These are phyloP conservation scores for Penaeus japonicus DNA, from an alignment of 1,140 invertebrate species.

Conservation along the genomic window DNA sequence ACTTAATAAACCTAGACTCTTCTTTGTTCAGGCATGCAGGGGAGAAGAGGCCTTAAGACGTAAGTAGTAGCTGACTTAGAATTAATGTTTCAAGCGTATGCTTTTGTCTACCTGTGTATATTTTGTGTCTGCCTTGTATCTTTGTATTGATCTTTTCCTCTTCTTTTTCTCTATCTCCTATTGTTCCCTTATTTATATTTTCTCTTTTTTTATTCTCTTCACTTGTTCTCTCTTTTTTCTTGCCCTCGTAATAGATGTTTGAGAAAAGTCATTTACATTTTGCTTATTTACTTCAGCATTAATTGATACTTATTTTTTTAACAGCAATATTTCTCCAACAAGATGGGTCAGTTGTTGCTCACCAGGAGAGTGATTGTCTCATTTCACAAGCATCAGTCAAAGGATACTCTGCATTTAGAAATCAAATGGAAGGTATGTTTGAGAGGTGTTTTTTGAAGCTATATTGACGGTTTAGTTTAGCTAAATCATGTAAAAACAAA, in stretches of 20 bases:
- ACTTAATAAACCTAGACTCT: constrained; percentile 51
- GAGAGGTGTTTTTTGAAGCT: neutral
- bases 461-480: no score
- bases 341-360: constrained; percentile 23
- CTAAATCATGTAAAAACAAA: neutral
- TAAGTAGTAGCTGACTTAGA: constrained; percentile 12
- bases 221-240: no score
- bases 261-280: neutral
- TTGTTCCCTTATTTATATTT: no score
- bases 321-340: constrained; percentile 54
- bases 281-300: neutral
- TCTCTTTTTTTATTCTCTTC: neutral
- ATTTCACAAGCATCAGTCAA: constrained; percentile 49
- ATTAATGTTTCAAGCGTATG: no score
- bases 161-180: neutral
- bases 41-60: constrained; percentile 42
- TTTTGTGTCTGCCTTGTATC: neutral
- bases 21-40: constrained; percentile 57
- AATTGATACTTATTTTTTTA: neutral
- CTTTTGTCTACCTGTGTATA: no score
- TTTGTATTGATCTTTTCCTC: neutral
- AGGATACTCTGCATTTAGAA: constrained; percentile 54
- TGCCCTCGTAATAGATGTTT: neutral
- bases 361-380: constrained; percentile 54
- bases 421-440: constrained; percentile 45